These are phyloP conservation scores for Adoxophyes honmai DNA, from an alignment of 1,140 invertebrate species.

Conservation along the genomic window DNA sequence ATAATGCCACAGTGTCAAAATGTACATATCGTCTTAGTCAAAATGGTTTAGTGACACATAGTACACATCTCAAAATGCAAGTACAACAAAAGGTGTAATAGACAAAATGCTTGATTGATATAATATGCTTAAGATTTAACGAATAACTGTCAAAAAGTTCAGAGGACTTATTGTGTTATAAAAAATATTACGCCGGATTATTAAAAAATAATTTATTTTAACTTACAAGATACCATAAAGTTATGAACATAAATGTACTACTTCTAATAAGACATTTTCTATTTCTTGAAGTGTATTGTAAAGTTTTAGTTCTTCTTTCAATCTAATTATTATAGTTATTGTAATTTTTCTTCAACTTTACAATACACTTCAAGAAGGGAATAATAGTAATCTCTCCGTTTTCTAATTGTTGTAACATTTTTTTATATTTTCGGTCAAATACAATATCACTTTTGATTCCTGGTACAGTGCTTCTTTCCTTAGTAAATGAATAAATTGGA, in stretches of 20 bases:
- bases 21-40: neutral
- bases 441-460: neutral
- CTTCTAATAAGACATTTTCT: too few relatives aligned
- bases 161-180: too few relatives aligned
- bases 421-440: neutral
- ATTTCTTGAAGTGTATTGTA: too few relatives aligned
- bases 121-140: neutral
- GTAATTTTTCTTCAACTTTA: neutral
- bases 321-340: neutral
- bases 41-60: neutral
- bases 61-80: neutral
- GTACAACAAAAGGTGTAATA: neutral
- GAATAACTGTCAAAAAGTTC: neutral
- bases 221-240: too few relatives aligned
- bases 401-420: neutral
- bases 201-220: too few relatives aligned
- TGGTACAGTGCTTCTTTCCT: neutral
- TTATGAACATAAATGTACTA: too few relatives aligned
- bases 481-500: neutral
- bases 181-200: too few relatives aligned
- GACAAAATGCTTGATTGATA: neutral
- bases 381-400: neutral
- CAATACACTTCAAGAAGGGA: slow-evolving; percentile 1
- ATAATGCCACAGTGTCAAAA: neutral
- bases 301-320: too few relatives aligned